phyloP scores from a whole-genome alignment of 1,140 invertebrate species.

The Bombus affinis region DNA sequence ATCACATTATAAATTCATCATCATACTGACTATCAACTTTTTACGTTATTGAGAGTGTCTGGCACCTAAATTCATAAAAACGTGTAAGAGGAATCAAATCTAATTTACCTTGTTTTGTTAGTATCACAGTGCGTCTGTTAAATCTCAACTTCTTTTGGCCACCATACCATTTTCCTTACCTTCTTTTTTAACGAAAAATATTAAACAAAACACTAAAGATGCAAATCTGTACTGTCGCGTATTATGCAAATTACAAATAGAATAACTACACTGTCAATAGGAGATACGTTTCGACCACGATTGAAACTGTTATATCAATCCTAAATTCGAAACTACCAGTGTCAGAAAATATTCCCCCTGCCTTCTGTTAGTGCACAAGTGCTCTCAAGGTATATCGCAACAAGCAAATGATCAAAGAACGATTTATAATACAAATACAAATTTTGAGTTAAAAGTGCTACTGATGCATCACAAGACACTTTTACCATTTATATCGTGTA shows the following conservation, averaged over 20 bases:
- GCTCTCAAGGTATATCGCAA: slow-evolving; percentile 55
- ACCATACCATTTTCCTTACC: slow-evolving; percentile 59
- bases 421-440: slow-evolving; percentile 28
- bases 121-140: slow-evolving; percentile 74
- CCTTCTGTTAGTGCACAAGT: slow-evolving; percentile 54
- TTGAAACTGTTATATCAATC: slow-evolving; percentile 31
- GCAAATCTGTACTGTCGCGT: slow-evolving; percentile 38
- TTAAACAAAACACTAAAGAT: slow-evolving; percentile 41
- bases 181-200: slow-evolving; percentile 48
- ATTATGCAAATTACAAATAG: slow-evolving; percentile 37
- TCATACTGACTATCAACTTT: slow-evolving; percentile 80
- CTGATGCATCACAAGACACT: slow-evolving; percentile 59
- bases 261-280: slow-evolving; percentile 35
- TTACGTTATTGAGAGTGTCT: slow-evolving; percentile 80
- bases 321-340: slow-evolving; percentile 46
- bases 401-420: slow-evolving; percentile 46
- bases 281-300: slow-evolving; percentile 33
- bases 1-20: slow-evolving; percentile 81
- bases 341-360: slow-evolving; percentile 38
- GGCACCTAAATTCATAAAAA: slow-evolving; percentile 83
- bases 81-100: slow-evolving; percentile 81
- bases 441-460: slow-evolving; percentile 41
- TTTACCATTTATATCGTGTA: slow-evolving; percentile 52
- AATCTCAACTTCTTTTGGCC: slow-evolving; percentile 56
- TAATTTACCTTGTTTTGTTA: slow-evolving; percentile 78